These are phyloP conservation scores for Corvus moneduloides DNA, from an alignment of 2,113 vertebrate species.

Conservation along the genomic window DNA sequence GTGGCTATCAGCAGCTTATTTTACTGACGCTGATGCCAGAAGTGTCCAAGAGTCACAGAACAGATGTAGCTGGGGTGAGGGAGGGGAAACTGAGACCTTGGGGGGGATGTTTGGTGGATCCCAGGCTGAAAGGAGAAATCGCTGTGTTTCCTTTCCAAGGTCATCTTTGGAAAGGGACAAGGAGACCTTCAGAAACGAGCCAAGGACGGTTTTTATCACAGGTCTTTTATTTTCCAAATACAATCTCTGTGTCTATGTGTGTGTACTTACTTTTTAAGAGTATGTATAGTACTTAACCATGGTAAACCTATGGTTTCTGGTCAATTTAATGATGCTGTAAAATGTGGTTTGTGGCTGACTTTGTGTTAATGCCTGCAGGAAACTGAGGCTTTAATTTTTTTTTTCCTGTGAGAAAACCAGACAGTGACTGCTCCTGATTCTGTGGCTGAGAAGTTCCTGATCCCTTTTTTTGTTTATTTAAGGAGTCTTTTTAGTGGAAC, in stretches of 20 bases:
- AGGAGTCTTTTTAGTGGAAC: not conserved
- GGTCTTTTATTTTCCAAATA: not conserved
- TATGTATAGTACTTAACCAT: not conserved
- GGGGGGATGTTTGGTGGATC: not conserved
- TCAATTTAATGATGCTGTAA: not conserved
- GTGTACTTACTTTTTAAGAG: not conserved
- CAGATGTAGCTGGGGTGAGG: not conserved
- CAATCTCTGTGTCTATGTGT: not conserved
- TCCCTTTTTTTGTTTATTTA: not conserved
- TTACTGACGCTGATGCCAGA: not conserved
- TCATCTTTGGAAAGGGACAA: not conserved
- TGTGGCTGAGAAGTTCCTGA: not conserved
- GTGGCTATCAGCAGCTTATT: not conserved
- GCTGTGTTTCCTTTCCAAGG: not conserved
- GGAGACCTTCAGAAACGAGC: not conserved
- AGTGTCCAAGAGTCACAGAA: not conserved
- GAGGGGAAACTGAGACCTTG: not conserved
- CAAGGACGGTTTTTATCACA: not conserved
- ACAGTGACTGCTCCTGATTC: not conserved
- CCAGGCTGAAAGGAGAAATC: not conserved
- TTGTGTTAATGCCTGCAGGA: not conserved
- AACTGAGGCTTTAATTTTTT: not conserved
- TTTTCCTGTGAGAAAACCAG: not conserved
- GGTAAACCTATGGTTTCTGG: not conserved
- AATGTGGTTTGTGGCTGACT: not conserved